Percentiles rank a stretch among this genome's conserved stretches.
phyloP scores from a whole-genome alignment of 2,888 invertebrate species.

The Choreutis nemorana region DNA sequence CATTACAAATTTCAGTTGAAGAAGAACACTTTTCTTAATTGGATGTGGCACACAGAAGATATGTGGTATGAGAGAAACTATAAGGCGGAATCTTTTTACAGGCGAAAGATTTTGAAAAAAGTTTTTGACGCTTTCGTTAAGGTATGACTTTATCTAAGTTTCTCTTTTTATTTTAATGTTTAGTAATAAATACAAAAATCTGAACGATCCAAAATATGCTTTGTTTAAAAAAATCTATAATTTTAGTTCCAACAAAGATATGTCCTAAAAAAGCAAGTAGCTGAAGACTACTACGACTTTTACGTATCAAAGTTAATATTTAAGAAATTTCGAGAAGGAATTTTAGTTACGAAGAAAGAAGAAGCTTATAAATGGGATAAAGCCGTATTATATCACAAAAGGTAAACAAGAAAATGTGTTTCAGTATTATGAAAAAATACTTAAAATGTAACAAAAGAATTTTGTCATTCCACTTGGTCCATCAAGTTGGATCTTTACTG shows the following conservation, averaged over 20 bases:
- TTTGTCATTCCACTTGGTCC: too few relatives aligned
- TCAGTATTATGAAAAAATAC: too few relatives aligned
- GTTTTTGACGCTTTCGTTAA: conserved; percentile 52
- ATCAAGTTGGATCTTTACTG: too few relatives aligned
- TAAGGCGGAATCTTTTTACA: conserved; percentile 64
- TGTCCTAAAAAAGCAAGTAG: conserved; percentile 70
- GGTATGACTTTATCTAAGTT: too few relatives aligned
- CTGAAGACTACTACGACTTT: conserved; percentile 75
- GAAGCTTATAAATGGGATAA: conserved; percentile 50
- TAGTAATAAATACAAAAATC: conserved; percentile 3
- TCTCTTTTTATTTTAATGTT: background rate
- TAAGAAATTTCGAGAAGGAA: conserved; percentile 50
- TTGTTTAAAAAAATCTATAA: conserved; percentile 1
- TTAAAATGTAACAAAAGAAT: too few relatives aligned
- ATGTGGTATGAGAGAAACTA: conserved; percentile 58
- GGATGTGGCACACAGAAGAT: conserved; percentile 60
- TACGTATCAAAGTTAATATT: conserved; percentile 63
- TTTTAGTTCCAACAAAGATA: conserved; percentile 13
- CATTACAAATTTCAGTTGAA: conserved; percentile 52
- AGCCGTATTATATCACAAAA: conserved; percentile 51
- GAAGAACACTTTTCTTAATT: conserved; percentile 53
- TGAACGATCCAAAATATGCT: conserved; percentile 2
- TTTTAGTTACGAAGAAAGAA: conserved; percentile 45
- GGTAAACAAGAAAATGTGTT: conserved; percentile 40
- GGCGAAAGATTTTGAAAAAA: conserved; percentile 49